Evolutionary conservation across 1,140 invertebrate genomes (phyloP), one percentile per base, ranked within the genome.

Genomic region (Ceratina calcarata): DNA sequence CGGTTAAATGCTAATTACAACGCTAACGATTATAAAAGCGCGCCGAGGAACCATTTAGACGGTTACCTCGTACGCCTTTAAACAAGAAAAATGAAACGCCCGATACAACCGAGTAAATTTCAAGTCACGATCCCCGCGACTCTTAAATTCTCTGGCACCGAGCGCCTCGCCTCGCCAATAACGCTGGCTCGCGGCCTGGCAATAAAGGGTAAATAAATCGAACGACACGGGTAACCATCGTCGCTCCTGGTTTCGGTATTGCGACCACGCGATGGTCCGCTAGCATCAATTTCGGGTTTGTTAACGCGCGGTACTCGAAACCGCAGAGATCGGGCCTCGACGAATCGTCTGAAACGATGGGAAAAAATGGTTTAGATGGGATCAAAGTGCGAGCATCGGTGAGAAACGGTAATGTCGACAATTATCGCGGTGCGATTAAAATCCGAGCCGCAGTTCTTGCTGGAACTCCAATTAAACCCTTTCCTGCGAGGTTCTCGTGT

Each of bases 381-480:
- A 64, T 69, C 65, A 76, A 76, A 76, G 53, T 20, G 55, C 22
- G n/a, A 10, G 18, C 24, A 57, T 49, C 64, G 65, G 22, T 49
- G 53, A 20, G 49, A 72, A 49, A 37, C 70, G 61, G 45, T 71
- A 78, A 71, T 62, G 58, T 62, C 58, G 27, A 78, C 67, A 78
- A 78, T 71, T 62, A 70, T 24, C 62, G n/a, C 13, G 49, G 15
- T 15, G 20, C 58, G 45, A 78, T 78, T 70, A 70, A 78, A 70
- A 62, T 62, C 67, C 24, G 10, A n/a, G n/a, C 22, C 15, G 24
- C 10, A 18, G n/a, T 78, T 70, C 65, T 77, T 69, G 74, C 12
- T 32, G 61, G 20, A 61, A 69, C 57, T 60, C 75, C 51, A 78
- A 78, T 78, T 78, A 78, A 78, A 61, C 75, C 58, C 24, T 62